Base-by-base conservation (phyloP, 2,113 vertebrate species). In the Peromyscus californicus region DNA sequence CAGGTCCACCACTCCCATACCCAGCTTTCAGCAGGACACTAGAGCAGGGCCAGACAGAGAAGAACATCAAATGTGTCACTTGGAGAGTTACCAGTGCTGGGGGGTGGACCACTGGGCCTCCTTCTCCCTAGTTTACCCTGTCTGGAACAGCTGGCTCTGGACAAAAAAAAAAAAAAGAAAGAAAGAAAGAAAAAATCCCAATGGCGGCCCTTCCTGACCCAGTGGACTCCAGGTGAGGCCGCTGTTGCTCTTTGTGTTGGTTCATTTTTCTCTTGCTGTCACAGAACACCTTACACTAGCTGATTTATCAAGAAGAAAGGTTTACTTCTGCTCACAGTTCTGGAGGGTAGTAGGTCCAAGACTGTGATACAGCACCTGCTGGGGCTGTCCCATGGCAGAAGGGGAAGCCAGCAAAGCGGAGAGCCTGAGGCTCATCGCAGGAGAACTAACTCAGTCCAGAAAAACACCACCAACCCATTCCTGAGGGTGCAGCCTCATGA, bases 361-460 rank as follows among this genome's bases (percentile, higher is more conserved):
- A 29, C 51, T 59, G 6, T 39, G 4, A 7, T 24, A 16, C 31
- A 63, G 75, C 31, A 29, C 6, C 59, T 79, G 59, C 57, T 51
- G 31, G 21, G 85, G 51, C 31, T 22, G 19, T n/a, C 42, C 11
- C 10, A 12, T 10, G 33, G 31, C 75, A 39, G 76, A 54, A 59
- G 61, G 45, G 45, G 15, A 39, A 19, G 33, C 1, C 0, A n/a
- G 22, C 75, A 19, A 9, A 1, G 1, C 13, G 8, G 22, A 12
- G 61, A 39, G 76, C 45, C 1, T 11, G 22, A 29, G 74, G 59
- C 19, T 65, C 22, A 26, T 36, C 10, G 5, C 67, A 59, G 24
- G 29, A 82, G 48, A 70, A 33, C 33, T 65, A 24, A 61, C 88
- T 15, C 59, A 33, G 42, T 22, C 36, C 36, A 54, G 31, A 3